A percentile compares a stretch with the other conserved stretches of the same genome.
These are phyloP conservation scores for Deilephila elpenor DNA, from an alignment of 2,888 invertebrate species.

Conservation along the genomic window DNA sequence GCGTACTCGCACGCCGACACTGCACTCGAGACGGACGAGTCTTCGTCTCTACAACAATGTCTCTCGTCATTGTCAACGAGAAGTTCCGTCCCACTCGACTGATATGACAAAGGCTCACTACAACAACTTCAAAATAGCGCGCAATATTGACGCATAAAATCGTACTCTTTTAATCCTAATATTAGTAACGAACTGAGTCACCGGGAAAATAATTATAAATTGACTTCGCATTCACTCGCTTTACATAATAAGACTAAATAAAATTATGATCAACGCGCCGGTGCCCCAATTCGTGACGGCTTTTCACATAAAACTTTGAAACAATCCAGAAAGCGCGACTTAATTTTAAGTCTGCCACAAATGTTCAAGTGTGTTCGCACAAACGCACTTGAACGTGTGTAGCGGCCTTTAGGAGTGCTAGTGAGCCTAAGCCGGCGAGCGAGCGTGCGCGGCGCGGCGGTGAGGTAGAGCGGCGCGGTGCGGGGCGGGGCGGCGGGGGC, in stretches of 20 bases:
- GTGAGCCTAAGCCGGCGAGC: not conserved
- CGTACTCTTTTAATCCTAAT: no score
- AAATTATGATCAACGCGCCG: no score
- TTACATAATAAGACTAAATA: no score
- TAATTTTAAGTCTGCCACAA: no score
- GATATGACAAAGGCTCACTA: not conserved
- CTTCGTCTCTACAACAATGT: not conserved
- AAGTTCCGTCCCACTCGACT: not conserved
- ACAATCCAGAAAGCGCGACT: no score
- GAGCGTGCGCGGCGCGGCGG: not conserved
- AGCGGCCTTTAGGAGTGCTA: not conserved
- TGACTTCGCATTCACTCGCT: no score
- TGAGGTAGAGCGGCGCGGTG: slow-evolving; percentile 14
- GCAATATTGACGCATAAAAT: not conserved
- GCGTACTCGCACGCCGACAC: not conserved
- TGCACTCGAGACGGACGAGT: not conserved
- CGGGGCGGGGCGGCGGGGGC: slow-evolving; percentile 28
- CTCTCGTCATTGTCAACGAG: not conserved
- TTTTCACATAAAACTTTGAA: no score
- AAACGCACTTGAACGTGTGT: no score
- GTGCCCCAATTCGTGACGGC: no score
- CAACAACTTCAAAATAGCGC: not conserved
- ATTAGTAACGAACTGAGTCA: no score
- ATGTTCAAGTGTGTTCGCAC: no score
- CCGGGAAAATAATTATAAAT: no score